Evolutionary conservation across 1,140 invertebrate species (phyloP).

Genomic region (Magallana angulata): DNA sequence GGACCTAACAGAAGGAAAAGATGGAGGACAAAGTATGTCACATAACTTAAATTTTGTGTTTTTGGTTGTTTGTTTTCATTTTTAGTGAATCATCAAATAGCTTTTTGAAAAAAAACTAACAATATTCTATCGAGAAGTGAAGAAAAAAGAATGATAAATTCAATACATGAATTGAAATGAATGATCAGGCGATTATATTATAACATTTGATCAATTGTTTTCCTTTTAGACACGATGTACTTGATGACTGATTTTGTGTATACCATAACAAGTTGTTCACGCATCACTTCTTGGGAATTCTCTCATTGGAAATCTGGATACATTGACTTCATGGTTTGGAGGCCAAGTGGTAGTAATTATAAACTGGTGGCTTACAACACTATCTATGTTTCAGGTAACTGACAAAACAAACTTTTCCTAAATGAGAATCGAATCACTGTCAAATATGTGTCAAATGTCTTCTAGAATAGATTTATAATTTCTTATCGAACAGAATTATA

Average conservation of each 20-base stretch:
- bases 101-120: no score
- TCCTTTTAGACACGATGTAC: not conserved
- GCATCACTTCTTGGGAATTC: not conserved
- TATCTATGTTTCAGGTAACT: not conserved
- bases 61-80: no score
- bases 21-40: not conserved
- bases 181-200: not conserved
- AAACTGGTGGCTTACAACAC: constrained; percentile 2
- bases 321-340: constrained; percentile 19
- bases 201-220: not conserved
- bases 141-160: not conserved
- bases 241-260: constrained; percentile 23
- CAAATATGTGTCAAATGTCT: not conserved
- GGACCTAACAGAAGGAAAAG: not conserved
- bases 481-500: not conserved
- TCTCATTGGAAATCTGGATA: not conserved
- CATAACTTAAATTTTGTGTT: not conserved
- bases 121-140: not conserved
- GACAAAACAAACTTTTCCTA: no score
- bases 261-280: not conserved
- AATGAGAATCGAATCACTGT: not conserved
- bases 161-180: not conserved
- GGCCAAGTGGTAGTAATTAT: not conserved
- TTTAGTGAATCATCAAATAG: no score
- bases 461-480: not conserved